Base-by-base conservation (phyloP, 1,140 invertebrate species). In the Lasaia peninsularis region DNA sequence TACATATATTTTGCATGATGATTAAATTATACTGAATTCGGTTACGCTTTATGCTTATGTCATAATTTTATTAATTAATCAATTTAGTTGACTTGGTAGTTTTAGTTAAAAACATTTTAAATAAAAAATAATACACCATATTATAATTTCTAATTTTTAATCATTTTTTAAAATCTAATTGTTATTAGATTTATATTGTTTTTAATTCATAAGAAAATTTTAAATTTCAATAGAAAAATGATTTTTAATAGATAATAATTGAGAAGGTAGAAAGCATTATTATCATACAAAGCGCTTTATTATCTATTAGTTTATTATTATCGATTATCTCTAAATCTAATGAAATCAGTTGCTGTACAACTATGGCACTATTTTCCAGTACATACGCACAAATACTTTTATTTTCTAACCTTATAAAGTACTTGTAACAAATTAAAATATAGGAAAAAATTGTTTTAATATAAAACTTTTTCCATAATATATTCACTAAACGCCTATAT, bases 341-440 rank as follows among this genome's bases (percentile, higher is more conserved):
- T 57, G 63, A 58, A 66, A 65, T 67, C 63, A 56, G 56, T 69
- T 74, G 69, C 71, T 68, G 67, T 76, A 72, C 60, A 76, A 72
- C 71, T 76, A 76, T 76, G 73, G 73, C 71, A 76, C 73, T 76
- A 67, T 73, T 62, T 40, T 65, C 67, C 54, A 64, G 64, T 67
- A 73, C 62, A 56, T 58, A 58, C 63, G 52, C 54, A 59, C 35
- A 62, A 61, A 65, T 61, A 62, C 57, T 67, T 52, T 48, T 56
- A 49, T 50, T 54, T 54, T 49, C 50, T 53, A 18, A 34, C 20
- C 28, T 48, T 37, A 37, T 32, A 18, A 12, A 35, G 34, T 11
- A 40, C 8, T 40, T 10, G 16, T 40, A 40, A 40, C 37, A 40
- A 18, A 40, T 18, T 18, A 40, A 40, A 40, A 40, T n/a, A 35